A percentile compares a stretch with the other conserved stretches of the same genome.
phyloP scores from a whole-genome alignment of 2,888 invertebrate genomes.

The Eustalomyia histrio region DNA sequence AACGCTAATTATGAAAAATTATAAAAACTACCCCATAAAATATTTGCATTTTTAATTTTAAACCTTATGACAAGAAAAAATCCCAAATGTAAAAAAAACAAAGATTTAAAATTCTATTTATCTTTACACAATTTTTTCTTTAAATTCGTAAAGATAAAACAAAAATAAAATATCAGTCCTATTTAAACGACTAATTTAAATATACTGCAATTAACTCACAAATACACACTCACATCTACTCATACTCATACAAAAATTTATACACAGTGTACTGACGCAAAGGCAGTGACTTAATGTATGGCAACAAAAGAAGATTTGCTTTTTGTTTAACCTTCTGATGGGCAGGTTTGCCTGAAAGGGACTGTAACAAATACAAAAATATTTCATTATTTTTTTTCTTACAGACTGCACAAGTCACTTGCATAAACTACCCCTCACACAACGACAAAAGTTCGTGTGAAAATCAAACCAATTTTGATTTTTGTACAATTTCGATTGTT shows the following conservation, averaged over 20 bases:
- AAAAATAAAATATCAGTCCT: slow-evolving; percentile 27
- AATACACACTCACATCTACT: slow-evolving; percentile 15
- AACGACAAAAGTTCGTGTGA: too few species aligned
- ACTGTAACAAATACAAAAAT: too few species aligned
- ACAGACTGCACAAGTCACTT: too few species aligned
- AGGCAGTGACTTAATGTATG: slow-evolving; percentile 17
- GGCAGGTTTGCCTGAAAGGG: too few species aligned
- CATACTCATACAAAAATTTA: not conserved
- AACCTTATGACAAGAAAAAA: slow-evolving; percentile 9
- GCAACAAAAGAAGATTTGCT: not conserved
- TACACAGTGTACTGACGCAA: slow-evolving; percentile 7
- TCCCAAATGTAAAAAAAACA: slow-evolving; percentile 25
- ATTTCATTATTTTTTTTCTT: too few species aligned
- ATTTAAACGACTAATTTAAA: slow-evolving; percentile 51
- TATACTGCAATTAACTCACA: slow-evolving; percentile 54
- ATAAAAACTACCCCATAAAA: slow-evolving; percentile 1
- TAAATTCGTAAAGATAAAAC: slow-evolving; percentile 23
- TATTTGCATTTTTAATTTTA: slow-evolving; percentile 61
- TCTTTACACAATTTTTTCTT: slow-evolving; percentile 17
- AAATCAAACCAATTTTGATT: too few species aligned
- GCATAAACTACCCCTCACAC: too few species aligned
- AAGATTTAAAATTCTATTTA: slow-evolving; percentile 39
- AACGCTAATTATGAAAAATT: slow-evolving; percentile 58
- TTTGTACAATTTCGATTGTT: too few species aligned
- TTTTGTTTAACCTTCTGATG: not conserved